These are phyloP conservation scores for Adelognathus sp. DNA, from an alignment of 2,888 invertebrate species.

Conservation along the genomic window DNA sequence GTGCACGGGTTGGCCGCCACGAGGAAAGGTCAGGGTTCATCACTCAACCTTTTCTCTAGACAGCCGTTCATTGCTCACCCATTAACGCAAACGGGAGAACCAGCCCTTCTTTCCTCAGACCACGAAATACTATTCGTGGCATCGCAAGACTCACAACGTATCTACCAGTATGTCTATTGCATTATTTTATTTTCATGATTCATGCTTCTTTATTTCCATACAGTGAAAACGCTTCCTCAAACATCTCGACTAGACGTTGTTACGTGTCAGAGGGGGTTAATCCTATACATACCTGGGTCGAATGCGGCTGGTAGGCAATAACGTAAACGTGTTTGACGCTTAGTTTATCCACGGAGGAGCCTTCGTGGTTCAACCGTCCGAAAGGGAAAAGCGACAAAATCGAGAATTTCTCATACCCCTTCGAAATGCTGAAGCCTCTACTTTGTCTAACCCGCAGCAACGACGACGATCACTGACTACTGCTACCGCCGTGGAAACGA, in stretches of 20 bases:
- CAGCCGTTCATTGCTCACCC: constrained; percentile 66
- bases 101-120: constrained; percentile 14
- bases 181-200: constrained; percentile 37
- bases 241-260: constrained; percentile 26
- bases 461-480: constrained; percentile 44
- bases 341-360: not conserved
- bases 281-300: not conserved
- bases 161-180: constrained; percentile 62
- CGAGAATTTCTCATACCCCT: not conserved
- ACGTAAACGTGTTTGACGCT: not conserved
- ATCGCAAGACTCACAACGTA: not conserved
- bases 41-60: constrained; percentile 65
- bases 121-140: not conserved
- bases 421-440: constrained; percentile 19
- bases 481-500: constrained; percentile 69
- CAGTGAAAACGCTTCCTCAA: constrained; percentile 24
- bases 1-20: constrained; percentile 36
- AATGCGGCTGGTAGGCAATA: not conserved
- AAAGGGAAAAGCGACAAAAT: constrained; percentile 12
- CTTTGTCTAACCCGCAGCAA: constrained; percentile 49
- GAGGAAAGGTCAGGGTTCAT: constrained; percentile 70
- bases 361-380: constrained; percentile 23
- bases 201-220: not conserved
- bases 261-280: constrained; percentile 36
- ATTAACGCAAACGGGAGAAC: constrained; percentile 65